These are phyloP conservation scores for Eupristina koningsbergeri DNA, from an alignment of 1,140 invertebrate species.

Conservation along the genomic window DNA sequence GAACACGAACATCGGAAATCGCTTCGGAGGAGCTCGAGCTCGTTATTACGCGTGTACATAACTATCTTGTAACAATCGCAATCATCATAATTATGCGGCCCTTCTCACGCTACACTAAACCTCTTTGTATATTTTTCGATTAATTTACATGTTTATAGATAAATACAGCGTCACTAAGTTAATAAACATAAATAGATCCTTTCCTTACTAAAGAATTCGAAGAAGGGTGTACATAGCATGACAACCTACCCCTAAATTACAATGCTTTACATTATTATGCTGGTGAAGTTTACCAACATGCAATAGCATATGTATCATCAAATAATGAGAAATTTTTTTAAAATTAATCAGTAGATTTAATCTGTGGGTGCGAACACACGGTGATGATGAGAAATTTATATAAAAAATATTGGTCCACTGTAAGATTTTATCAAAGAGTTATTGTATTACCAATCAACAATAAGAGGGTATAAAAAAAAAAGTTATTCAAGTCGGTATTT, in stretches of 20 bases:
- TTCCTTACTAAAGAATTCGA: not conserved
- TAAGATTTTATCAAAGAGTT: too few species aligned
- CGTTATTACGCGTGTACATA: constrained; percentile 5
- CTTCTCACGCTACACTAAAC: not conserved
- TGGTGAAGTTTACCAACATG: not conserved
- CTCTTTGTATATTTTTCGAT: not conserved
- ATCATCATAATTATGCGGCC: constrained; percentile 2
- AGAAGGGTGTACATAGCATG: too few species aligned
- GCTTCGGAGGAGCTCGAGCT: constrained; percentile 10
- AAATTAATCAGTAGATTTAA: too few species aligned
- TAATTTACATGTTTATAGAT: not conserved
- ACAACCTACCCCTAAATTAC: not conserved
- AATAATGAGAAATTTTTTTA: too few species aligned
- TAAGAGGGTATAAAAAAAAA: too few species aligned
- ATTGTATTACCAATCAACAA: too few species aligned
- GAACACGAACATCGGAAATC: too few species aligned
- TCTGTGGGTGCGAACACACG: too few species aligned
- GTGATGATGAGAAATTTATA: too few species aligned
- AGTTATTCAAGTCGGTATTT: too few species aligned
- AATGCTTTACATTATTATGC: not conserved
- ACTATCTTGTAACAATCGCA: not conserved
- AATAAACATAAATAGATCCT: not conserved
- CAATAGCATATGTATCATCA: too few species aligned
- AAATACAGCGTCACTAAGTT: not conserved
- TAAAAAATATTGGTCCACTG: too few species aligned